phyloP scores from a whole-genome alignment of 2,113 vertebrate species.

The Cyrtonyx montezumae region DNA sequence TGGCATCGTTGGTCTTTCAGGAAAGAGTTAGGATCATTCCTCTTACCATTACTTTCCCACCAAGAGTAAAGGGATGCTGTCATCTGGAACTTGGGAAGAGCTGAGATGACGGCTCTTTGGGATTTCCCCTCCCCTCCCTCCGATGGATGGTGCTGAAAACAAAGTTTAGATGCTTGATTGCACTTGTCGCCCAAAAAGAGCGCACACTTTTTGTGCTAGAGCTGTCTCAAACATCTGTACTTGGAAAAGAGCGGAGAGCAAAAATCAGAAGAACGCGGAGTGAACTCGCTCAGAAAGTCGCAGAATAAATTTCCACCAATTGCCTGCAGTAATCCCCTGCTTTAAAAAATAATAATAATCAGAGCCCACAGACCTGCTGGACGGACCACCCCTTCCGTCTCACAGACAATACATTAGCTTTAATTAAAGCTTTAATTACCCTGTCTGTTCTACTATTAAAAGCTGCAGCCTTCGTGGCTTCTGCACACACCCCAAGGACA shows the following conservation, averaged over 20 bases:
- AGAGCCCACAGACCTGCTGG: background rate
- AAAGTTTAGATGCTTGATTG: background rate
- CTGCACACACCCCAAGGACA: background rate
- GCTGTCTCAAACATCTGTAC: background rate
- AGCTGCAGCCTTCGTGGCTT: background rate
- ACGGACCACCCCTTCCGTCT: background rate
- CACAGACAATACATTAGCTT: background rate
- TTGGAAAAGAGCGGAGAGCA: background rate
- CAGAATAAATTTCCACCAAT: background rate
- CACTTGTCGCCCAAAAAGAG: background rate
- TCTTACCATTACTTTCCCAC: background rate
- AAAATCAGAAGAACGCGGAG: background rate
- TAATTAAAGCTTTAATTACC: background rate
- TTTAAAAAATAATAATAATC: background rate
- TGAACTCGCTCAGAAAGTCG: background rate
- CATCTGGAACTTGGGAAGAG: background rate
- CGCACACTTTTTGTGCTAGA: rapidly evolving
- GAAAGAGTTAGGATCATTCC: background rate
- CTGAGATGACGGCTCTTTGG: background rate
- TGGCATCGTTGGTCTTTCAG: background rate
- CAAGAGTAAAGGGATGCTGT: background rate
- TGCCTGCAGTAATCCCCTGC: background rate
- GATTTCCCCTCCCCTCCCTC: rapidly evolving
- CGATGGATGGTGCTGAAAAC: background rate
- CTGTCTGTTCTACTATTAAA: background rate